Base-by-base conservation (phyloP, 2,797 vertebrate genomes). In the Pterois miles region DNA sequence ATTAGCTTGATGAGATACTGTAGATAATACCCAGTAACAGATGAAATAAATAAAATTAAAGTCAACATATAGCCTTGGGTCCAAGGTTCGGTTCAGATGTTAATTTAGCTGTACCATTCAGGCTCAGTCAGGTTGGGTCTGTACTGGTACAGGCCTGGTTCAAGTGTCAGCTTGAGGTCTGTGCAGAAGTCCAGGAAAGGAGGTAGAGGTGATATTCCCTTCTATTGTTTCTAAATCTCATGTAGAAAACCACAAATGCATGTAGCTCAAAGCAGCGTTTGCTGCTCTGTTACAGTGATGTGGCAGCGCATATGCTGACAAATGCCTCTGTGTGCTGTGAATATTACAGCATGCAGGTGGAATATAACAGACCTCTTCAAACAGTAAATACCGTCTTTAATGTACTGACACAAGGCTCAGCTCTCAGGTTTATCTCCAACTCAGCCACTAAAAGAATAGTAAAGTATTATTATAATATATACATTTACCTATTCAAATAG, bases 301-400 rank as follows among this genome's bases (percentile, higher is more conserved):
- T 40, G 29, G 63, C 27, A 33, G 36, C 8, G 12, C 43, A 46
- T 20, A 20, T 8, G 52, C 43, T 69, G 53, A 73, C 65, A 77
- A 74, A 69, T 69, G 53, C 69, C 80, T 73, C 74, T 53, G 52
- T 65, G 65, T 59, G 22, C 70, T 77, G 69, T 77, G 66, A 82
- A 78, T 74, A 54, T 60, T 29, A 48, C 53, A 71, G 54, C 48
- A 16, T 54, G 36, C 46, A 56, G 52, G 29, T 74, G 70, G 48
- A 70, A 70, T 78, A 78, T 56, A 74, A 54, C 53, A 70, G 31
- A 71, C 8, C 29, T 65, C 29, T 8, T 59, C 57, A 73, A 63
- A 75, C 60, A 46, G n/a, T 33, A 53, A 43, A 40, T 20, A 33
- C 20, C 25, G 6, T 18, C 4, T 27, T 67, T 34, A 31, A 66